Evolutionary conservation across 2,888 invertebrate genomes (phyloP), one percentile per base, ranked within the genome.

Genomic region (Himalopsyche japonica): DNA sequence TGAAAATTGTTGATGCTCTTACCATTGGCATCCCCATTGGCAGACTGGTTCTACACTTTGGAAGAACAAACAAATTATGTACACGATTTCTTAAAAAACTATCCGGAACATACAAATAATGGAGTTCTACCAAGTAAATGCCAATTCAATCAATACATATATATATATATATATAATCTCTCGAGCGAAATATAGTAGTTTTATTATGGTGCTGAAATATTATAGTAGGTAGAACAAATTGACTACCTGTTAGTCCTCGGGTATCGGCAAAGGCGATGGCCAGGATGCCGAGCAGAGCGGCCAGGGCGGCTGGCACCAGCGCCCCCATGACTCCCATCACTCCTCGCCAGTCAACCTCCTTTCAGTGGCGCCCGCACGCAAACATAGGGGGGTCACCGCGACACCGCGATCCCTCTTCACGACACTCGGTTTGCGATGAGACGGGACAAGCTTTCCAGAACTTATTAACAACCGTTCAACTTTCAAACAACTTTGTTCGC

Each of bases 161-260:
- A n/a, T n/a, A n/a, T n/a, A n/a, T n/a, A n/a, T n/a, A n/a, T n/a
- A n/a, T n/a, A n/a, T n/a, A n/a, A n/a, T 34, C 2, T 8, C 34
- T 8, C 34, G 10, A 37, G 37, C 10, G 37, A 37, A 49, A 18
- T n/a, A n/a, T n/a, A n/a, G n/a, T n/a, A n/a, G n/a, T n/a, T n/a
- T n/a, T n/a, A n/a, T n/a, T n/a, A n/a, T n/a, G n/a, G n/a, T n/a
- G n/a, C 6, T 5, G 18, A n/a, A 18, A 1, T 18, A n/a, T n/a
- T 20, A n/a, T 6, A 49, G 5, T 3, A 49, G 7, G 6, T n/a
- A 20, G 20, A 20, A 8, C 57, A 57, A 20, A 32, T 49, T 32
- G 43, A 24, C 37, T 49, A 85, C 86, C 86, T 86, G 86, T 57
- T 79, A 86, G 82, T 81, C 83, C 85, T 78, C 83, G 83, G 80